These are phyloP conservation scores for Tretioscincus oriximinensis DNA, from an alignment of 2,113 vertebrate genomes.

Conservation along the genomic window DNA sequence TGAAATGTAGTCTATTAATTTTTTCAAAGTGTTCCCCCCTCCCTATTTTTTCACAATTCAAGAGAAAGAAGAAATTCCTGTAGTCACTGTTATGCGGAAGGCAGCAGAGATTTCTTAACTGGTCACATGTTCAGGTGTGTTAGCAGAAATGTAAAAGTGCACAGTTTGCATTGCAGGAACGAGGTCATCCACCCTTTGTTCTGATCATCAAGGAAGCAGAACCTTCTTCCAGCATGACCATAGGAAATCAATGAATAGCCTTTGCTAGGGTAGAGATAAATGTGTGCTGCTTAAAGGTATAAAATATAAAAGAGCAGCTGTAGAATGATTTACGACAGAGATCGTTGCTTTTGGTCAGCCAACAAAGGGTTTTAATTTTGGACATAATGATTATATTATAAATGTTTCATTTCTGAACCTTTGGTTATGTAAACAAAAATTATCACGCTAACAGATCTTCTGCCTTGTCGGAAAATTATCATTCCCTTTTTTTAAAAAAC, in stretches of 20 bases:
- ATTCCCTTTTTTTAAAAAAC: background rate
- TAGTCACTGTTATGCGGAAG: constrained; percentile 55
- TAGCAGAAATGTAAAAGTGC: constrained; percentile 73
- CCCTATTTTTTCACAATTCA: constrained; percentile 29
- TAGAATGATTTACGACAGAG: constrained; percentile 70
- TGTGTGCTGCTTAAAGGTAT: constrained; percentile 70
- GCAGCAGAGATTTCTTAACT: constrained; percentile 58
- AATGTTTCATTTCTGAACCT: constrained; percentile 39
- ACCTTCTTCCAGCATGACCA: constrained; percentile 84
- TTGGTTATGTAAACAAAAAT: constrained; percentile 44
- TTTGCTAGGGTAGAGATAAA: constrained; percentile 75
- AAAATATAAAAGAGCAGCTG: constrained; percentile 76
- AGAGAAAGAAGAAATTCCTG: constrained; percentile 51
- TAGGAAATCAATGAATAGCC: constrained; percentile 90
- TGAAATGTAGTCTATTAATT: constrained; percentile 41
- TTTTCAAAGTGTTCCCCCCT: constrained; percentile 32
- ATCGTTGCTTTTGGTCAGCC: constrained; percentile 64
- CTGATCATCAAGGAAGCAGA: constrained; percentile 83
- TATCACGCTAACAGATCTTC: constrained; percentile 36
- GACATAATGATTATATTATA: constrained; percentile 47
- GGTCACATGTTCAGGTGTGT: constrained; percentile 57
- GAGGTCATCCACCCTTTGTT: constrained; percentile 87
- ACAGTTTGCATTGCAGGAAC: constrained; percentile 77
- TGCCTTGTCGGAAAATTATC: background rate
- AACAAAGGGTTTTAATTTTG: constrained; percentile 61